Evolutionary conservation across 2,888 invertebrate genomes (phyloP).

Genomic region (Tineola bisselliella): DNA sequence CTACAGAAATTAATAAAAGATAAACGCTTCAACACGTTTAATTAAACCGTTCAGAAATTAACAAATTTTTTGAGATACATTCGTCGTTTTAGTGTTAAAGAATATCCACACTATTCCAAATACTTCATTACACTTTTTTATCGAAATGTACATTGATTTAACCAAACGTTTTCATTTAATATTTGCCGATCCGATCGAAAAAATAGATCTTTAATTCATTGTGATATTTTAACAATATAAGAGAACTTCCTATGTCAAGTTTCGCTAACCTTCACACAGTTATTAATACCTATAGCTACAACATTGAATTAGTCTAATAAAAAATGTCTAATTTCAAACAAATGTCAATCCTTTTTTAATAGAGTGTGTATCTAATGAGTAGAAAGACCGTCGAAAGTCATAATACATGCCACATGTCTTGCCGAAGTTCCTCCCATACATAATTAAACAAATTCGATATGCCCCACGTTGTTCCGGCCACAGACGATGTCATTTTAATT

Average conservation of each 20-base stretch:
- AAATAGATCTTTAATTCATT: too few relatives aligned
- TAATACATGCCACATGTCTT: slow-evolving; percentile 51
- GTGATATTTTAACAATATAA: too few relatives aligned
- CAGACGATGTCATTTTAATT: slow-evolving; percentile 9
- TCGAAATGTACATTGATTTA: background rate
- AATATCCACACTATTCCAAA: background rate
- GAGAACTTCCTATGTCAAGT: too few relatives aligned
- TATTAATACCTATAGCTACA: too few relatives aligned
- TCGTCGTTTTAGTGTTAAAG: background rate
- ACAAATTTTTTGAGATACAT: too few relatives aligned
- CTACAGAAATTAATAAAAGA: too few relatives aligned
- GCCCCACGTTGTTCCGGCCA: slow-evolving; percentile 39
- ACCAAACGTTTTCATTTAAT: background rate
- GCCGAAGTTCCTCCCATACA: slow-evolving; percentile 28
- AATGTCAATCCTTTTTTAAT: slow-evolving; percentile 4
- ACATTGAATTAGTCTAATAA: background rate
- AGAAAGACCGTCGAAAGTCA: slow-evolving; percentile 21
- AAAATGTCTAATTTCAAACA: background rate
- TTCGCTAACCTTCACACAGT: too few relatives aligned
- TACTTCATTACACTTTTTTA: background rate
- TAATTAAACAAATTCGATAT: slow-evolving; percentile 56
- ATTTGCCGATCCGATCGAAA: too few relatives aligned
- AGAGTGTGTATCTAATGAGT: background rate
- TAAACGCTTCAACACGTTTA: too few relatives aligned
- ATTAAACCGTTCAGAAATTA: too few relatives aligned